Evolutionary conservation across 2,797 vertebrate genomes (phyloP).

Genomic region (Rhynchonycteris naso): DNA sequence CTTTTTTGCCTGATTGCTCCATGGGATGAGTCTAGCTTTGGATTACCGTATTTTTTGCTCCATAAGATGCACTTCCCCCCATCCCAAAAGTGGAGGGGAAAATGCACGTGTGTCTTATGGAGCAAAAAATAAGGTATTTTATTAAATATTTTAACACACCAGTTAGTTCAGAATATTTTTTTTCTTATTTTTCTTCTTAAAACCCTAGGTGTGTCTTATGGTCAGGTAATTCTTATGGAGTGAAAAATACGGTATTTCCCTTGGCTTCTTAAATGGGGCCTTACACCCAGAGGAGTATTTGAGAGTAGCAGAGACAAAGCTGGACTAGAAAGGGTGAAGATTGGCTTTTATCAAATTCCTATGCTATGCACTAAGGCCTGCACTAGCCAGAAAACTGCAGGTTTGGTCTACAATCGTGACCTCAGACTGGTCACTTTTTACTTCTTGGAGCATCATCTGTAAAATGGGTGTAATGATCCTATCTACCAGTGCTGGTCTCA

Average conservation of each 20-base stretch:
- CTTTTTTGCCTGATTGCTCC: background rate
- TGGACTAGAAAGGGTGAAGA: background rate
- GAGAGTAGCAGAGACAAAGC: constrained; percentile 1
- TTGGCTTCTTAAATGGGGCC: background rate
- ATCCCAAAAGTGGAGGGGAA: too few species aligned
- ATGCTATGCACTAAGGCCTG: background rate
- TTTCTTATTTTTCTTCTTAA: too few species aligned
- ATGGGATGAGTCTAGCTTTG: background rate
- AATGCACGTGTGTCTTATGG: too few species aligned
- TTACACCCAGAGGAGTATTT: background rate
- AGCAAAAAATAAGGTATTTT: too few species aligned
- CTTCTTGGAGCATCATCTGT: background rate
- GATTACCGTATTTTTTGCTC: background rate
- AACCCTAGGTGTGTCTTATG: too few species aligned
- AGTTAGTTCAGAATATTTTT: too few species aligned
- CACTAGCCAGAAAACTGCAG: background rate
- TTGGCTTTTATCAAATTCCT: background rate
- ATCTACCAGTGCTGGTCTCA: background rate
- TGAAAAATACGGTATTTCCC: background rate
- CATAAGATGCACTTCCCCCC: too few species aligned
- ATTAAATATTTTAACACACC: too few species aligned
- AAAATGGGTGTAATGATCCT: background rate
- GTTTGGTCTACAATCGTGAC: background rate
- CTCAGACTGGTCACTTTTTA: background rate
- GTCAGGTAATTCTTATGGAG: too few species aligned